Base-by-base conservation (phyloP, 2,797 vertebrate genomes). In the Miichthys miiuy region DNA sequence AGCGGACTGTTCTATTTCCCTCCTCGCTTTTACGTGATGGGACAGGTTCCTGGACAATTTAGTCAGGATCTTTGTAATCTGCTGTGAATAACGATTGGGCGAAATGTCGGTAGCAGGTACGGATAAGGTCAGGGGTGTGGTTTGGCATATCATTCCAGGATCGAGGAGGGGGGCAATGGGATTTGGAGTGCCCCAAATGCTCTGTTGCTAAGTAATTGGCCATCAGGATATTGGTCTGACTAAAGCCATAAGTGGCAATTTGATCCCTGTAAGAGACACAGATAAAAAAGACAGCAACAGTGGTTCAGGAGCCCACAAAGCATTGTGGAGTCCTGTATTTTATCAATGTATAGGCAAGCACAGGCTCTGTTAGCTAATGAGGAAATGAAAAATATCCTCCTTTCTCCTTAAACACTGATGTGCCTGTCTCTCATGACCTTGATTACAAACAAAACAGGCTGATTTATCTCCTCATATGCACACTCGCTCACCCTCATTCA, bases 381-480 rank as follows among this genome's bases (percentile, higher is more conserved):
- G 78, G 60, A 85, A 86, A 87, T 86, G 75, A 92, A 86, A 89
- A 87, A 88, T 86, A 66, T 75, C 74, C 80, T 65, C 47, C 30
- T 60, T 44, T 66, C 44, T 63, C 52, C 64, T 80, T 62, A 78
- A 85, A 79, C 82, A 64, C 62, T 7, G 75, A 81, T 58, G 78
- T 69, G 54, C 23, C 55, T 12, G 30, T 83, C 84, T 86, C 41
- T 67, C 54, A 1, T 91, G 88, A 92, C 91, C 88, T 93, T 91
- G 85, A 88, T 90, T 90, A 80, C 73, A 65, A 86, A 87, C 84
- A 85, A 72, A 88, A 83, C 77, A 54, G 75, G 48, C 84, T 81
- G 91, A 89, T 90, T 83, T 90, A 91, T 89, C 79, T 77, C 62
- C 56, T 47, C 75, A 25, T 51, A 6, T 30, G 66, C 83, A 75